Conservation (phyloP, 2,113 vertebrate genomes). For the Polypterus senegalus region DNA sequence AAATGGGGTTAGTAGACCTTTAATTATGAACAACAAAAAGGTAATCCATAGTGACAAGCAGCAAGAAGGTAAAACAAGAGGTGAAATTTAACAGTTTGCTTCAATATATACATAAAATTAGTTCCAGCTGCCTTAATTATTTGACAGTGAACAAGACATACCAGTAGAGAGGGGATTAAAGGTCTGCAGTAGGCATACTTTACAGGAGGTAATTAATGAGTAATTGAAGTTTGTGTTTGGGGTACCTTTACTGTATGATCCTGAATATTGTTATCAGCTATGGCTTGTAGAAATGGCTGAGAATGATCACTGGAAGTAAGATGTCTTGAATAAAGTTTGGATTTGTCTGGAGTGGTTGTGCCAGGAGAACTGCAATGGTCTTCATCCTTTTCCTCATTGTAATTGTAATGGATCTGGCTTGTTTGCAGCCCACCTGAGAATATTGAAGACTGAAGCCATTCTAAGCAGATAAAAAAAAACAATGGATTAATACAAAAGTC, state of each 20-base stretch:
- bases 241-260: conserved; percentile 91
- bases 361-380: conserved; percentile 90
- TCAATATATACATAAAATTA: no score
- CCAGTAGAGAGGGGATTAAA: no score
- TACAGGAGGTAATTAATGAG: no score
- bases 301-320: conserved; percentile 78
- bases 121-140: not conserved
- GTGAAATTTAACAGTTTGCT: no score
- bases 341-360: conserved; percentile 74
- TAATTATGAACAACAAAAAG: no score
- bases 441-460: conserved; percentile 91
- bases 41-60: no score
- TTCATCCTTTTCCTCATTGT: conserved; percentile 98
- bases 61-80: no score
- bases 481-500: not conserved
- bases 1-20: no score
- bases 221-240: no score
- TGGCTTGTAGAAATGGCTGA: conserved; percentile 89
- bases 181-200: no score
- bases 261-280: conserved; percentile 89
- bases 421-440: conserved; percentile 95
- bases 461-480: conserved; percentile 34
- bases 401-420: conserved; percentile 96
- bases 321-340: conserved; percentile 67
- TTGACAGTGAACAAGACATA: no score